Percentiles rank a stretch among this genome's conserved stretches.
phyloP scores from a whole-genome alignment of 2,888 invertebrate species.

The Ennomos quercinarius region DNA sequence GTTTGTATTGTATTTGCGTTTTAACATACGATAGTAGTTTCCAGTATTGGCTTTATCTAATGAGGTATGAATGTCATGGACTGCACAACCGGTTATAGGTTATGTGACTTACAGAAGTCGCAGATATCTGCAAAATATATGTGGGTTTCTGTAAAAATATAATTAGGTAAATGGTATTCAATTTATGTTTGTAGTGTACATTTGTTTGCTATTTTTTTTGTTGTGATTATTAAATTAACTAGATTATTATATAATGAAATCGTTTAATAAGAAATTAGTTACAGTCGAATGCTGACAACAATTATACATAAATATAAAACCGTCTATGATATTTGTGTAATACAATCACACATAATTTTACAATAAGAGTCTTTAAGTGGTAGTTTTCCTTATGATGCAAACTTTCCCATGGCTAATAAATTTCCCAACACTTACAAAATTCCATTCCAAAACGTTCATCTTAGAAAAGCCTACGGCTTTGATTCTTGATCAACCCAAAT shows the following conservation, averaged over 20 bases:
- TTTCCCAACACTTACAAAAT: not conserved
- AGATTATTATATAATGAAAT: too few species aligned
- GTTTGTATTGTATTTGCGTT: not conserved
- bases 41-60: slow-evolving; percentile 36
- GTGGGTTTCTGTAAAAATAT: slow-evolving; percentile 1
- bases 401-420: not conserved
- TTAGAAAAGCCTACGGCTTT: slow-evolving; percentile 10
- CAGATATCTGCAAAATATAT: slow-evolving; percentile 3
- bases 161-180: too few species aligned
- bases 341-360: too few species aligned
- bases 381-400: too few species aligned
- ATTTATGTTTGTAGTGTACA: too few species aligned
- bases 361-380: too few species aligned
- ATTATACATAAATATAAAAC: too few species aligned
- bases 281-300: too few species aligned
- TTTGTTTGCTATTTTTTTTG: too few species aligned
- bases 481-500: slow-evolving; percentile 5
- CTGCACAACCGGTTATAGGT: slow-evolving; percentile 9
- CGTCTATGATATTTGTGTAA: too few species aligned
- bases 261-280: too few species aligned
- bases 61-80: slow-evolving; percentile 29
- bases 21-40: slow-evolving; percentile 25
- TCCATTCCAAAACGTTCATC: slow-evolving; percentile 4
- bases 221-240: too few species aligned
- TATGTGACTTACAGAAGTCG: slow-evolving; percentile 1